These are phyloP conservation scores for Hemicrepidius hirtus DNA, from an alignment of 2,888 invertebrate genomes.

Conservation along the genomic window DNA sequence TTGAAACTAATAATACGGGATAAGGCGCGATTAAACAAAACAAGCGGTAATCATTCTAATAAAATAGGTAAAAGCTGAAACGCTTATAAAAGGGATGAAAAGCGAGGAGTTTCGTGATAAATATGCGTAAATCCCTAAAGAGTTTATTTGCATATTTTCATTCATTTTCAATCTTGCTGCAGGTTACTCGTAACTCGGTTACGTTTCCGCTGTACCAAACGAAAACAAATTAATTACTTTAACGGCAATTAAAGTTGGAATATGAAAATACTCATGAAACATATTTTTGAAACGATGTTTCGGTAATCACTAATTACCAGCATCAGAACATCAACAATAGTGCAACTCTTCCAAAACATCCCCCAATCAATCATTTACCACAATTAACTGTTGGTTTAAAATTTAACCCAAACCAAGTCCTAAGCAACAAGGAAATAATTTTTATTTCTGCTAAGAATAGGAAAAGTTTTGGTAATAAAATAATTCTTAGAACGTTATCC, in stretches of 20 bases:
- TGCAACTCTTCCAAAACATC: conserved; percentile 8
- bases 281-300: conserved; percentile 13
- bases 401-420: not conserved
- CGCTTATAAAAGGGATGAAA: not conserved
- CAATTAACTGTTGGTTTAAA: not conserved
- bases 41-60: not conserved
- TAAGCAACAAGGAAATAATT: too few species aligned
- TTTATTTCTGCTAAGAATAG: too few species aligned
- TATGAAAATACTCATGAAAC: conserved; percentile 10
- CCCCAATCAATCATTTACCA: not conserved
- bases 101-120: not conserved
- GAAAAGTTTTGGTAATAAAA: too few species aligned
- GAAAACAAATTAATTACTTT: conserved; percentile 28
- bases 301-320: conserved; percentile 12
- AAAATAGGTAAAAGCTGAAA: too few species aligned
- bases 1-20: not conserved
- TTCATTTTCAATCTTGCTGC: conserved; percentile 15
- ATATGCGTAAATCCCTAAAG: conserved; percentile 17
- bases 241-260: conserved; percentile 11
- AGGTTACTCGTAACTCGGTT: conserved; percentile 11
- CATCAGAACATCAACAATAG: not conserved
- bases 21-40: conserved; percentile 1
- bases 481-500: too few species aligned
- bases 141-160: conserved; percentile 14
- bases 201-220: conserved; percentile 13